Evolutionary conservation across 2,113 vertebrate genomes (phyloP).

Genomic region (Platichthys stellatus): DNA sequence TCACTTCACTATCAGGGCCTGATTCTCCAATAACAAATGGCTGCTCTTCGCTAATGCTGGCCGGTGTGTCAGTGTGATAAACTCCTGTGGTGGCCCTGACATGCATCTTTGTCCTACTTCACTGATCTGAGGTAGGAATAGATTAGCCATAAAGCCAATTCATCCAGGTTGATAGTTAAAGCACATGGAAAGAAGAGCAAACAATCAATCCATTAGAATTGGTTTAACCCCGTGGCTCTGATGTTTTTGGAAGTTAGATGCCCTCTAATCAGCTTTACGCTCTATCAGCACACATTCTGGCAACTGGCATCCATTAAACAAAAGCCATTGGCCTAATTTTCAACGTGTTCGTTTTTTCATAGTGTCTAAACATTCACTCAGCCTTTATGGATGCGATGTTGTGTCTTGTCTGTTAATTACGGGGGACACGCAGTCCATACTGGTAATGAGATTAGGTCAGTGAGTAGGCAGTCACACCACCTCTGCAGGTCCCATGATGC

Average conservation of each 20-base stretch:
- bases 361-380: conserved; percentile 27
- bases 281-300: conserved; percentile 51
- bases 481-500: conserved; percentile 51
- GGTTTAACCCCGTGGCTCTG: conserved; percentile 56
- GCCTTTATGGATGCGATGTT: conserved; percentile 36
- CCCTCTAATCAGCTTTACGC: conserved; percentile 59
- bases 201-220: conserved; percentile 63
- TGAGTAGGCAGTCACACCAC: conserved; percentile 28
- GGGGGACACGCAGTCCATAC: conserved; percentile 44
- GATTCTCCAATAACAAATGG: conserved; percentile 45
- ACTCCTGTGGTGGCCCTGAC: conserved; percentile 42
- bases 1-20: conserved; percentile 9
- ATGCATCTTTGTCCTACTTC: conserved; percentile 56
- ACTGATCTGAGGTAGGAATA: conserved; percentile 57
- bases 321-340: conserved; percentile 35
- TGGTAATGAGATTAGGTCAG: conserved; percentile 54
- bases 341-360: neutral
- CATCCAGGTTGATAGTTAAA: conserved; percentile 67
- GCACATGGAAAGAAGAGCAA: conserved; percentile 52
- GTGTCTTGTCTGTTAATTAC: conserved; percentile 42
- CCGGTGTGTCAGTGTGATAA: conserved; percentile 59
- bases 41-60: conserved; percentile 47
- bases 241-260: conserved; percentile 65
- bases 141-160: conserved; percentile 63
- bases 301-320: conserved; percentile 56